phyloP scores from a whole-genome alignment of 2,113 vertebrate genomes.

The Chloropsis hardwickii region DNA sequence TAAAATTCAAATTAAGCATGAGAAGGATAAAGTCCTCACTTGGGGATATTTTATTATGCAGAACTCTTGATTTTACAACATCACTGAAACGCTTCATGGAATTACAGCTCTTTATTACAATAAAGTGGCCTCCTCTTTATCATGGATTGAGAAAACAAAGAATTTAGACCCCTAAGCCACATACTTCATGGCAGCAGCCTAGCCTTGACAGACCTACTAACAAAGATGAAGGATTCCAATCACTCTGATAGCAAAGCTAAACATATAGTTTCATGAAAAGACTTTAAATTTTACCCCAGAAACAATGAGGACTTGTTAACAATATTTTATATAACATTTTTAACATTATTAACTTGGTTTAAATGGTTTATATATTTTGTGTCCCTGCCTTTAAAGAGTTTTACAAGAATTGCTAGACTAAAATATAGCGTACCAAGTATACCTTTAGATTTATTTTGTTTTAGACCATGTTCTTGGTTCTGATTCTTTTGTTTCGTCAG shows the following conservation, averaged over 20 bases:
- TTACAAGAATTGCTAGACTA: neutral
- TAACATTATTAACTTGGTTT: neutral
- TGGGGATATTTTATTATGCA: constrained; percentile 21
- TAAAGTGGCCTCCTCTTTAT: neutral
- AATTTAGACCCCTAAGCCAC: neutral
- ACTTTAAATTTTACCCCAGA: neutral
- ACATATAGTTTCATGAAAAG: neutral
- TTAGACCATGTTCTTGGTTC: neutral
- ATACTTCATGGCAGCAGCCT: neutral
- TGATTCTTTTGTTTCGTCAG: neutral
- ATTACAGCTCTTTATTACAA: neutral
- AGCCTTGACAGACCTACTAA: neutral
- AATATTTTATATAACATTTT: neutral
- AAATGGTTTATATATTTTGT: neutral
- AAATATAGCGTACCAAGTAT: neutral
- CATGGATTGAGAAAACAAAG: neutral
- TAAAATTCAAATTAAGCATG: constrained; percentile 33
- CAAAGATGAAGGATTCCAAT: neutral
- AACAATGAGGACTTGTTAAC: neutral
- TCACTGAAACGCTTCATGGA: neutral
- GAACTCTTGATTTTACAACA: constrained; percentile 14
- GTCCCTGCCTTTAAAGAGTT: neutral
- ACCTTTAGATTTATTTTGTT: neutral
- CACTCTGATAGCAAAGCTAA: neutral
- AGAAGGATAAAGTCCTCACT: constrained; percentile 10